Base-by-base conservation (phyloP, 2,888 invertebrate species). In the Hyles lineata region DNA sequence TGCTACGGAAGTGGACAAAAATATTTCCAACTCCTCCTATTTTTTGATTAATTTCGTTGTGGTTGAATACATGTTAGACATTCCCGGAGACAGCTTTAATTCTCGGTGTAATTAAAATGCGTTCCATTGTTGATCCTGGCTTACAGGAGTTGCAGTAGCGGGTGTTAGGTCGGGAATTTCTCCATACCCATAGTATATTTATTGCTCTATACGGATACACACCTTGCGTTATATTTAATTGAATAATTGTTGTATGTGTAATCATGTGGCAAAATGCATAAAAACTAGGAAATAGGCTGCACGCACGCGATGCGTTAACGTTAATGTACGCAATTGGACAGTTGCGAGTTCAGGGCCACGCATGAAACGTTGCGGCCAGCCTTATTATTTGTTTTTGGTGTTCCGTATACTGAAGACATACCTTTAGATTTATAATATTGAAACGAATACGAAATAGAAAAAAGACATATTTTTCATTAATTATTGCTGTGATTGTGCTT, bases 301-400 rank as follows among this genome's bases (percentile, higher is more conserved):
- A 35, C 63, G 23, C 72, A 72, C 63, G 72, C 72, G 62, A 72
- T n/a, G 72, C 58, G 35, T 72, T 63, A 58, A 32, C 58, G 9
- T 67, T 50, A 67, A 35, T 62, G 52, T 63, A 58, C 63, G 63
- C 63, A 67, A 62, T 62, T 55, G 50, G 32, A 52, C 21, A 71
- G 50, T 67, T 67, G 23, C 19, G 55, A 50, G 67, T 67, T 67
- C 50, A 67, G 23, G 67, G 67, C 2, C 43, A 50, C 23, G n/a
- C 17, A 50, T 23, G 50, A 67, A 23, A 67, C 5, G 11, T 63
- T 35, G 21, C 63, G n/a, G n/a, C 17, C 19, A 61, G n/a, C 35
- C 32, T 63, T 43, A 43, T 63, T 21, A 43, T 43, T 35, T 21
- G 19, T 43, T 43, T 15, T n/a, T n/a, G n/a, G n/a, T n/a, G 17